phyloP scores from a whole-genome alignment of 1,140 invertebrate species.

The Ceratosolen solmsi region DNA sequence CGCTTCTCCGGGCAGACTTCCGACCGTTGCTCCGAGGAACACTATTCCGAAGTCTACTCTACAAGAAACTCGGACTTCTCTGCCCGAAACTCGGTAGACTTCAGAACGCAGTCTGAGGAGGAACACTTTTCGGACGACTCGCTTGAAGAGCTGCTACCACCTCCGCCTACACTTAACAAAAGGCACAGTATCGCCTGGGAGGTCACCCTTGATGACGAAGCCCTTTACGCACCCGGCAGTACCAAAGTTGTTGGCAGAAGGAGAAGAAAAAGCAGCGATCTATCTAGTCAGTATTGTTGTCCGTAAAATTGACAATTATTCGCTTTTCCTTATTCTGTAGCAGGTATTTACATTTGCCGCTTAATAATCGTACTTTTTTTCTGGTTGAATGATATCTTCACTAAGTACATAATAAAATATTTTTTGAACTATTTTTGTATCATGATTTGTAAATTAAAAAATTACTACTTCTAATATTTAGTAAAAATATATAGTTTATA shows the following conservation, averaged over 20 bases:
- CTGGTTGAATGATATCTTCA: no score
- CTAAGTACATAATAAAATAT: no score
- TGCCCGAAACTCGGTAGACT: conserved; percentile 70
- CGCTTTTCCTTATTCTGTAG: no score
- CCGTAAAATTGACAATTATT: neutral
- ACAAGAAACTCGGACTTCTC: conserved; percentile 70
- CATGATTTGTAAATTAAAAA: no score
- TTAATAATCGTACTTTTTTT: no score
- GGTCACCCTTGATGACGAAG: conserved; percentile 82
- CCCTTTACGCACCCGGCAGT: conserved; percentile 81
- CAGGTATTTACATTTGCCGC: no score
- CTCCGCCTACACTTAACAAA: conserved; percentile 78
- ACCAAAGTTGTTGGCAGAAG: conserved; percentile 80
- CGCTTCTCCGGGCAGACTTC: conserved; percentile 65
- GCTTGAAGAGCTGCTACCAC: conserved; percentile 81
- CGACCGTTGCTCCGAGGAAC: conserved; percentile 65
- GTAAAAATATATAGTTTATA: no score
- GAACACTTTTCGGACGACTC: conserved; percentile 88
- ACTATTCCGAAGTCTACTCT: conserved; percentile 68
- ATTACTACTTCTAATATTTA: no score
- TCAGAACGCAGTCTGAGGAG: conserved; percentile 76
- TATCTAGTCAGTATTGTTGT: conserved; percentile 70
- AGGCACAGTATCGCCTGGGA: conserved; percentile 87
- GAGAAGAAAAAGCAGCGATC: conserved; percentile 74
- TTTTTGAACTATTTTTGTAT: no score